phyloP scores from a whole-genome alignment of 1,140 invertebrate species.

The Neoseiulus cucumeris region DNA sequence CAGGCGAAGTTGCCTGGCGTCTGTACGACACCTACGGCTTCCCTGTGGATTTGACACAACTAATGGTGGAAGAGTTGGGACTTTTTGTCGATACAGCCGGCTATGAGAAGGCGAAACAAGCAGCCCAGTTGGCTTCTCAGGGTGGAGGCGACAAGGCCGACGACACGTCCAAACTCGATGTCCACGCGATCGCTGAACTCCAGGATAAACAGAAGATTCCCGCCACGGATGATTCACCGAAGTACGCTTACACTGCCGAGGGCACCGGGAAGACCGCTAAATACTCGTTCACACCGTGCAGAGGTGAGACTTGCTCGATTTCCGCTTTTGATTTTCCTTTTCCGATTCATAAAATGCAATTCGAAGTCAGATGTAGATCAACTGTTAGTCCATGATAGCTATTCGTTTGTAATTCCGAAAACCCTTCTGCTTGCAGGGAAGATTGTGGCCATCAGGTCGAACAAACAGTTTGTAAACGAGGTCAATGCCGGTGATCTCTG shows the following conservation, averaged over 20 bases:
- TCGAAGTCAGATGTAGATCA: not conserved
- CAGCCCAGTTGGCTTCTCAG: constrained; percentile 61
- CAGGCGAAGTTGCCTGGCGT: constrained; percentile 83
- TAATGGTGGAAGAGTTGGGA: constrained; percentile 93
- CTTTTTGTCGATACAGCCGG: constrained; percentile 60
- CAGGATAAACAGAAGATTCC: constrained; percentile 48
- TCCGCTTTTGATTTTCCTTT: constrained; percentile 1
- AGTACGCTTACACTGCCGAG: constrained; percentile 67
- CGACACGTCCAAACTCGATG: constrained; percentile 69
- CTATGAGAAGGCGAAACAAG: constrained; percentile 80
- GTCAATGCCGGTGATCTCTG: constrained; percentile 67
- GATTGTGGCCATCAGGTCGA: constrained; percentile 39
- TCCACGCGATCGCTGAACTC: constrained; percentile 82
- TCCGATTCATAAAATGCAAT: too few species aligned
- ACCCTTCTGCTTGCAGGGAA: constrained; percentile 31
- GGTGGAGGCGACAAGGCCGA: constrained; percentile 50
- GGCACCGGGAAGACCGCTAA: constrained; percentile 36
- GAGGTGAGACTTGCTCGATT: not conserved
- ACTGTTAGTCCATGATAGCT: not conserved
- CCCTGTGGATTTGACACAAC: constrained; percentile 83
- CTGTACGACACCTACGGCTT: constrained; percentile 98
- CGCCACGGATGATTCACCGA: constrained; percentile 68
- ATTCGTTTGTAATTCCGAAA: not conserved
- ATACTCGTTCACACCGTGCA: constrained; percentile 31
- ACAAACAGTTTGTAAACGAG: constrained; percentile 67